Base-by-base conservation (phyloP, 2,113 vertebrate species). In the Pachyramphus minor region DNA sequence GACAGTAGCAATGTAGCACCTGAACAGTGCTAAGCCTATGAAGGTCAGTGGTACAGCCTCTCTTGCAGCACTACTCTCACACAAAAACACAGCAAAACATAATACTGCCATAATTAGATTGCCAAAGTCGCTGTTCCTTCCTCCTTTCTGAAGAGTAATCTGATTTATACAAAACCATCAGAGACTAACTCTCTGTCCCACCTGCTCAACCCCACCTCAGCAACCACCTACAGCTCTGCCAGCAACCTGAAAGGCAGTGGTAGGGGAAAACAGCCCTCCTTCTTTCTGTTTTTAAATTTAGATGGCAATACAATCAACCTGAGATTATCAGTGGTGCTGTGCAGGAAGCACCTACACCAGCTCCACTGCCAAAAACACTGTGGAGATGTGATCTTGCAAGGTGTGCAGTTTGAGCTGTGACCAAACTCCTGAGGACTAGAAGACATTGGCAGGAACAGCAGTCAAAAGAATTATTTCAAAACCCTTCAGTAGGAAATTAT, bases 401-500 rank as follows among this genome's bases (percentile, higher is more conserved):
- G 35, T 45, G 9, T 21, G 64, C 37, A 56, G 33, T 56, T 22
- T 37, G 33, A 84, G 30, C 64, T 30, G 27, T 2, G 23, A 30
- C 19, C 10, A 1, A 50, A 0, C 4, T 24, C 45, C 27, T 2
- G 5, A 67, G 37, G 47, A 33, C 33, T n/a, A 14, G 25, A 72
- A 28, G 35, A 63, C 19, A 50, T 1, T 30, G 47, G 39, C 8
- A 72, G 25, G 73, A 83, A 84, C 4, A 82, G 47, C 31, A 71
- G 52, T 15, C 33, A 67, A 45, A 84, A 50, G 2, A 74, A 66
- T 24, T 37, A 41, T 16, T 91, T 33, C 47, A 78, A 78, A 91
- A 69, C 9, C 18, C 39, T 82, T 68, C 27, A 56, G 9, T 0
- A 64, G 25, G 30, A 94, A 72, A 60, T n/a, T 11, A 31, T 52